Conservation (phyloP, 2,888 invertebrate species). For the Aleiodes testaceus region DNA sequence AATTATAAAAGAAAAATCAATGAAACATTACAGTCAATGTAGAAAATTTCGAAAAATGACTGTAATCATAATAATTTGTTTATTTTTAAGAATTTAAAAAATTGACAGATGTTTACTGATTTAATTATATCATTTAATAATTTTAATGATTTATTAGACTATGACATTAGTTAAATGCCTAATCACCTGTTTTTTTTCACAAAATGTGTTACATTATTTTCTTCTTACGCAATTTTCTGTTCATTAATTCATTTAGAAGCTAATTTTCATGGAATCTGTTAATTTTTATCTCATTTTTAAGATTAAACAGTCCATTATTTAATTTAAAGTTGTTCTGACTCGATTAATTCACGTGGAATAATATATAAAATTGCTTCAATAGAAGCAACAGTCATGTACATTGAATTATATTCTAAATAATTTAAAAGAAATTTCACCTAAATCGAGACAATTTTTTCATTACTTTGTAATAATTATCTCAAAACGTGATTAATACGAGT, state of each 20-base stretch:
- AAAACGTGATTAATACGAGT: conserved; percentile 19
- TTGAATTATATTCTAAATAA: conserved; percentile 12
- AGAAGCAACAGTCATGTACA: conserved; percentile 26
- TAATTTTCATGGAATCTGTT: neutral
- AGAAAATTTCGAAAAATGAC: too few relatives aligned
- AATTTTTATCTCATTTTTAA: conserved; percentile 6
- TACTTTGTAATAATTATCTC: conserved; percentile 13
- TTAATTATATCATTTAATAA: neutral
- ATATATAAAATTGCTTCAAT: conserved; percentile 27
- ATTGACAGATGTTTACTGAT: neutral
- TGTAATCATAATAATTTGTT: too few relatives aligned
- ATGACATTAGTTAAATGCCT: conserved; percentile 13
- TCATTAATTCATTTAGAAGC: neutral
- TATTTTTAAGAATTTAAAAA: too few relatives aligned
- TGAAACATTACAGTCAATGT: too few relatives aligned
- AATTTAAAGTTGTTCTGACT: conserved; percentile 12
- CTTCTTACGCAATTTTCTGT: neutral
- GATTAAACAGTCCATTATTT: conserved; percentile 15
- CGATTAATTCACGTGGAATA: conserved; percentile 22
- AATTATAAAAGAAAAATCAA: too few relatives aligned
- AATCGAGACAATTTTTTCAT: conserved; percentile 11
- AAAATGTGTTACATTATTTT: neutral
- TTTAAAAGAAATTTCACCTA: conserved; percentile 15
- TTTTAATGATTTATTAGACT: neutral
- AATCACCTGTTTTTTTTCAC: neutral